Evolutionary conservation across 1,140 invertebrate species (phyloP).

Genomic region (Gonioctena quinquepunctata): DNA sequence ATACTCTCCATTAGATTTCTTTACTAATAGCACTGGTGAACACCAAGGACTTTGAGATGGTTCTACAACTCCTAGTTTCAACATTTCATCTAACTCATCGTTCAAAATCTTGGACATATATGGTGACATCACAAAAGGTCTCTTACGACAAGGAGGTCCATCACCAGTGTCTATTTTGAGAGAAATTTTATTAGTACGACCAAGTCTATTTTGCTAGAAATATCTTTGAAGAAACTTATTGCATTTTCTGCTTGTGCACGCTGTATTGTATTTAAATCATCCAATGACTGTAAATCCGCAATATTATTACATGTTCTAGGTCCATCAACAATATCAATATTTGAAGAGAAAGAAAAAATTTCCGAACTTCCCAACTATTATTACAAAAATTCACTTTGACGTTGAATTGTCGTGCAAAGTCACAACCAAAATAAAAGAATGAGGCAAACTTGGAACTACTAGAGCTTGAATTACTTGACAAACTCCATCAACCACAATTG

Average conservation of each 20-base stretch:
- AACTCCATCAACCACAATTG: neutral
- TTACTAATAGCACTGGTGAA: slow-evolving; percentile 29
- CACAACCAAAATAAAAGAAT: neutral
- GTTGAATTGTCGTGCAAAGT: too few relatives aligned
- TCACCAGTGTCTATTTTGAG: neutral
- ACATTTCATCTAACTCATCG: slow-evolving; percentile 30
- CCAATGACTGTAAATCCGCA: too few relatives aligned
- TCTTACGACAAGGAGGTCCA: slow-evolving; percentile 6
- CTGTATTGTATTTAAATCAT: too few relatives aligned
- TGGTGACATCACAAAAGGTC: slow-evolving; percentile 24
- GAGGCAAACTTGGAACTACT: neutral
- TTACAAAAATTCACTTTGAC: too few relatives aligned
- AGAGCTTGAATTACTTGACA: neutral
- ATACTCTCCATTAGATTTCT: slow-evolving; percentile 13
- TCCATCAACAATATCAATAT: too few relatives aligned
- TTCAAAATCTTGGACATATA: slow-evolving; percentile 28
- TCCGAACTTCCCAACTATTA: neutral
- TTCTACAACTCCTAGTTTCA: slow-evolving; percentile 27
- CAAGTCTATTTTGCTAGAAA: too few relatives aligned
- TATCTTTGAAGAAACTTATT: too few relatives aligned
- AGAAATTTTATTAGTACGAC: slow-evolving; percentile 11
- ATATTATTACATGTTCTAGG: too few relatives aligned
- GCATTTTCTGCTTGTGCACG: too few relatives aligned
- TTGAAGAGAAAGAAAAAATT: too few relatives aligned
- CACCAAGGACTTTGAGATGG: slow-evolving; percentile 25